Conservation (phyloP, 2,113 vertebrate species). For the Daboia siamensis region DNA sequence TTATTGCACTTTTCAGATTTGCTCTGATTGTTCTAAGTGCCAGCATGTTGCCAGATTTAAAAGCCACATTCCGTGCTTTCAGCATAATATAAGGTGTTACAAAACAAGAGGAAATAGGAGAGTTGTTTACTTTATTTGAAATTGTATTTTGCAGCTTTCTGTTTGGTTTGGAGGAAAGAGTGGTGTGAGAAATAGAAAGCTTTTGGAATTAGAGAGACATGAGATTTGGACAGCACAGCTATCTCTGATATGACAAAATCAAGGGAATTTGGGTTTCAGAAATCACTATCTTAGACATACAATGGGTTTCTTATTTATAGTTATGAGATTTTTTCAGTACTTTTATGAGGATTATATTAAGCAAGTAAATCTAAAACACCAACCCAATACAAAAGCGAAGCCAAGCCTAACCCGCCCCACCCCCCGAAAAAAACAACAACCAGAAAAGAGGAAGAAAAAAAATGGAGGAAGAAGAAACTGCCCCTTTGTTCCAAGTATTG, state of each 20-base stretch:
- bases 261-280: background rate
- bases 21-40: too few relatives aligned
- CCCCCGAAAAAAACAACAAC: too few relatives aligned
- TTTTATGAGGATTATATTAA: too few relatives aligned
- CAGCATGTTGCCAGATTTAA: too few relatives aligned
- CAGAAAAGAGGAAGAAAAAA: too few relatives aligned
- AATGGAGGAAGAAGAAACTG: too few relatives aligned
- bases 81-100: background rate
- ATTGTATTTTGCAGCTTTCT: background rate
- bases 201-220: background rate
- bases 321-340: background rate
- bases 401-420: too few relatives aligned
- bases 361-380: too few relatives aligned
- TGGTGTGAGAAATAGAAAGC: background rate
- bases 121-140: background rate
- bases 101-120: background rate
- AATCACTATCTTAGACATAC: background rate
- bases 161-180: background rate
- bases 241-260: background rate
- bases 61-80: too few relatives aligned
- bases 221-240: background rate
- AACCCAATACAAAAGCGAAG: too few relatives aligned
- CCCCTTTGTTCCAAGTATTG: too few relatives aligned
- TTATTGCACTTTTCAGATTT: too few relatives aligned
- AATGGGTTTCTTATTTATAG: background rate